These are phyloP conservation scores for Zonitis immaculata DNA, from an alignment of 2,888 invertebrate species.

Conservation along the genomic window DNA sequence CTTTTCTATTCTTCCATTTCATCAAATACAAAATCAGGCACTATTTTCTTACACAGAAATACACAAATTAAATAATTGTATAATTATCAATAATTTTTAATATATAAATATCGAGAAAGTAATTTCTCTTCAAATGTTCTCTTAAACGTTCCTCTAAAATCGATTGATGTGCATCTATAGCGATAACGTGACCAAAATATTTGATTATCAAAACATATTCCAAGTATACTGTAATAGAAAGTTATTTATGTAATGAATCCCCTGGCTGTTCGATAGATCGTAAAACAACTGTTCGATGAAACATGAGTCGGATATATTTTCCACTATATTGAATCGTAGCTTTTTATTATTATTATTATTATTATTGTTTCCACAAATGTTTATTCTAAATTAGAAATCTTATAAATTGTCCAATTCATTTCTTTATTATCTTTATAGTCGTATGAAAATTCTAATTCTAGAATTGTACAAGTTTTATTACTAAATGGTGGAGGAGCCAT, in stretches of 20 bases:
- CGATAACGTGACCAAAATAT: constrained; percentile 21
- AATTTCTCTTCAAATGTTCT: no score
- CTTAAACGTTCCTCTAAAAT: constrained; percentile 37
- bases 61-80: no score
- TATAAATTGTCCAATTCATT: no score
- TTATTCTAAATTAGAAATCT: not conserved
- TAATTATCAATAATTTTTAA: no score
- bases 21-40: constrained; percentile 3
- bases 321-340: constrained; percentile 23
- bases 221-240: constrained; percentile 24
- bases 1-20: no score
- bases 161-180: constrained; percentile 30
- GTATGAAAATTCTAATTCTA: not conserved
- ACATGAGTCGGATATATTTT: constrained; percentile 27
- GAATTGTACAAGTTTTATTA: not conserved
- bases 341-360: constrained; percentile 10
- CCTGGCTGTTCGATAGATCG: constrained; percentile 26
- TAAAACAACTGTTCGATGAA: constrained; percentile 27
- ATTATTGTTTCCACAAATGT: not conserved
- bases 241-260: constrained; percentile 35
- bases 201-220: constrained; percentile 21
- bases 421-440: not conserved
- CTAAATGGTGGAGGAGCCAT: not conserved
- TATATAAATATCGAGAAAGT: no score
- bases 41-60: not conserved